Base-by-base conservation (phyloP, 2,888 invertebrate species). In the Erynnis tages region DNA sequence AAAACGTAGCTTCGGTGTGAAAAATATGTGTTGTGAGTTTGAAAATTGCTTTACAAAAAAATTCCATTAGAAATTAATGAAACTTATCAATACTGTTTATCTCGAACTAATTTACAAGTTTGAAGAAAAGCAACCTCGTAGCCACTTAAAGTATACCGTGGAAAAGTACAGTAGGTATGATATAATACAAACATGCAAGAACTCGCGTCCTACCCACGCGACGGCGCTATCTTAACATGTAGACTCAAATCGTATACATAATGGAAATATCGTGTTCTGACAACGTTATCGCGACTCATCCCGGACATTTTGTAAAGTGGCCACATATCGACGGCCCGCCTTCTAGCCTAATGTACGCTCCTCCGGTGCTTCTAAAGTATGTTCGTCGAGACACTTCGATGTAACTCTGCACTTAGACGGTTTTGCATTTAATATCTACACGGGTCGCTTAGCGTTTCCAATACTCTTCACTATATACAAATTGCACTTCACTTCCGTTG, bases 171-270 rank as follows among this genome's bases (percentile, higher is more conserved):
- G 69, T 63, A n/a, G n/a, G n/a, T n/a, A 48, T 48, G 30, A 17
- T 34, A 45, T 62, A 30, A 41, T 50, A 50, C 35, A 43, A 43
- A 66, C 58, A 71, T 72, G 70, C 70, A 66, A 71, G 73, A 69
- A 63, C 69, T 70, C 71, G 43, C 69, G 69, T 63, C 66, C 75
- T 73, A 74, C 81, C 81, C 82, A 78, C 82, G 76, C 79, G 67
- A 61, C 72, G 64, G 63, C 67, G 73, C 78, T 85, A 87, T 88
- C 87, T 88, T 84, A 84, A 82, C 81, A 79, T 84, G 86, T 88
- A 87, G 87, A 88, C 82, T 89, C 85, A 85, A 87, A 88, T 89
- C 87, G 88, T 89, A 89, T 88, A 88, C 88, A 84, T 89, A 88
- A 89, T 89, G 89, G 88, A 85, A 88, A 88, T 88, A 88, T 87